Base-by-base conservation (phyloP, 2,113 vertebrate species). In the Mirounga angustirostris region DNA sequence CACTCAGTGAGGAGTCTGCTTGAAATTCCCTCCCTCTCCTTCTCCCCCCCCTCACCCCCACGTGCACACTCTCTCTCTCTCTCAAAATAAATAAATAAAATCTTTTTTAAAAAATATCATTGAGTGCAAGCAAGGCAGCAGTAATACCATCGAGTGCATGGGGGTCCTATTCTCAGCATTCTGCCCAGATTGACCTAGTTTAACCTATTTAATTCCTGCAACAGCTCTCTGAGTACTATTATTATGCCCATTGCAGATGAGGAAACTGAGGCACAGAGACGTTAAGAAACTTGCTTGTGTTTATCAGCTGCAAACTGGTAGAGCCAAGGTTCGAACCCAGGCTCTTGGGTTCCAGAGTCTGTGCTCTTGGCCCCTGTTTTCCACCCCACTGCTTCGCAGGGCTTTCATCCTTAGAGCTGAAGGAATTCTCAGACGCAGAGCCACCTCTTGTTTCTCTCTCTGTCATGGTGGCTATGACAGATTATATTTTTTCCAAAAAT, bases 341-440 rank as follows among this genome's bases (percentile, higher is more conserved):
- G 50, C 59, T 7, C 76, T 4, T 28, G 33, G 33, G 59, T 61
- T 78, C 88, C 26, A 33, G 52, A 16, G 26, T 14, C 40, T 4
- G 0, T 16, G 80, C 21, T 28, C 63, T 52, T 7, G 7, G 63
- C 43, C 87, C 61, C 85, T 24, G 8, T 2, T 7, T 0, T 7
- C 12, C 7, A 59, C 26, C 30, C 69, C 15, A 16, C 10, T 0
- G 73, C 13, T 65, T 56, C 0, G 0, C 0, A 4, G 30, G 63
- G 73, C 56, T 86, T 36, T 50, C 7, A 18, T 10, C 74, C 74
- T 50, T 16, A 67, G 28, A n/a, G 26, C 0, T 18, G 22, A 92
- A 88, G 93, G 28, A 69, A n/a, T 14, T n/a, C 40, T 19, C 18
- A 50, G 74, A 56, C 54, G 15, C 76, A 52, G 40, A 63, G 52